phyloP scores from a whole-genome alignment of 2,888 invertebrate genomes.

The Caenorhabditis sp. region DNA sequence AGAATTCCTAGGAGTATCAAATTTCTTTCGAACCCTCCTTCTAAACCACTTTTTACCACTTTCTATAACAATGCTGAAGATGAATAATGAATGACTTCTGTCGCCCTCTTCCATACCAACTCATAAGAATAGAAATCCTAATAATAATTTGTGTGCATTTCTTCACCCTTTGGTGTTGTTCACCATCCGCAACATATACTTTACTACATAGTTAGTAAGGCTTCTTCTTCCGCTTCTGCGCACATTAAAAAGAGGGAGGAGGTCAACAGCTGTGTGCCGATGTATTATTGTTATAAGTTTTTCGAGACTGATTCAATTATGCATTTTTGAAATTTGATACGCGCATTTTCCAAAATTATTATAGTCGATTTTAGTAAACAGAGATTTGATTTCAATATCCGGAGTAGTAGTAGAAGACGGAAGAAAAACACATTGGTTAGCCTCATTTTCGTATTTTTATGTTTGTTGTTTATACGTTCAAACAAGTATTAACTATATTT shows the following conservation, averaged over 20 bases:
- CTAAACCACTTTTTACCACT: too few species aligned
- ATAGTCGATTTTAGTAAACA: not conserved
- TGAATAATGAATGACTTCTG: not conserved
- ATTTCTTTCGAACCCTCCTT: too few species aligned
- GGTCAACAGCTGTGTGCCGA: conserved; percentile 40
- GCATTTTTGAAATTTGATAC: not conserved
- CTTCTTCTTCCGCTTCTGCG: conserved; percentile 44
- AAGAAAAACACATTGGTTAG: not conserved
- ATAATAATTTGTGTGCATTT: conserved; percentile 1
- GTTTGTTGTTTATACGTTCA: not conserved
- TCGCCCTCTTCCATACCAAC: not conserved
- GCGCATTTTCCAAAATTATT: not conserved
- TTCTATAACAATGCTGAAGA: not conserved
- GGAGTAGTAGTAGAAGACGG: not conserved
- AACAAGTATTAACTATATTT: not conserved
- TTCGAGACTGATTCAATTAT: not conserved
- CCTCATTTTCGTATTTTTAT: not conserved
- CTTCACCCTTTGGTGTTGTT: conserved; percentile 16
- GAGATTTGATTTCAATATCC: not conserved
- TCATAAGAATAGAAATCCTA: not conserved
- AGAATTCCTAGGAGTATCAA: too few species aligned
- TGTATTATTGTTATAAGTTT: not conserved
- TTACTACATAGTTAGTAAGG: conserved; percentile 42
- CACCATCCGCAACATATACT: conserved; percentile 38
- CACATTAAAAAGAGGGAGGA: conserved; percentile 24